Evolutionary conservation across 2,797 vertebrate species (phyloP).

Genomic region (Melanotaenia parkinsoni): DNA sequence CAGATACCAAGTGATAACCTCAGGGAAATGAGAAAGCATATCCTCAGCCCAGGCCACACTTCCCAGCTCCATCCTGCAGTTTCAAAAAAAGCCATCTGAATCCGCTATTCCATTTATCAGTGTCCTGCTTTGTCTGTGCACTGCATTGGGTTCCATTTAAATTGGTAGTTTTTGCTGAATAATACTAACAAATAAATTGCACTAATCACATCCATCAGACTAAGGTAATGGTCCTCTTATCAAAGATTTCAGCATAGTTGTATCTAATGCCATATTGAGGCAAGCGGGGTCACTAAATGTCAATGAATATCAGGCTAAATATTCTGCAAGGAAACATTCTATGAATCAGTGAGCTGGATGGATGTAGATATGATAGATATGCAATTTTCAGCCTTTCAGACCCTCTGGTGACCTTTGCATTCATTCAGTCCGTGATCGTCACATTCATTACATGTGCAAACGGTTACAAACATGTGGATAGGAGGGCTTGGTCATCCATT

Average conservation of each 20-base stretch:
- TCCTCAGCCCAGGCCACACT: too few relatives aligned
- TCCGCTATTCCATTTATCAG: background rate
- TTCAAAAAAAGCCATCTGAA: too few relatives aligned
- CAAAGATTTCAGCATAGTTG: background rate
- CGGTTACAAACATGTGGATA: constrained; percentile 10
- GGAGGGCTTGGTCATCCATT: constrained; percentile 1
- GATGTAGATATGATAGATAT: constrained; percentile 14
- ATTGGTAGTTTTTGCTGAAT: background rate
- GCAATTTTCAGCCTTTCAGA: constrained; percentile 5
- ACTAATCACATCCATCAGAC: background rate
- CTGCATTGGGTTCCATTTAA: background rate
- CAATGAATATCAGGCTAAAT: constrained; percentile 6
- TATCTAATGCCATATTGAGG: background rate
- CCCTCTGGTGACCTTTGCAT: constrained; percentile 37
- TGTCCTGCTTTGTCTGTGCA: background rate
- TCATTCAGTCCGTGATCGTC: constrained; percentile 14
- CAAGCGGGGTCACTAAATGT: background rate
- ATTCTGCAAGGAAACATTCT: constrained; percentile 12
- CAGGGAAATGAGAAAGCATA: background rate
- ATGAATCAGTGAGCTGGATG: constrained; percentile 19
- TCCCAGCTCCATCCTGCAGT: too few relatives aligned
- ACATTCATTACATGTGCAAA: constrained; percentile 20
- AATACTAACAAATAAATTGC: background rate
- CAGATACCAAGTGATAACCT: constrained; percentile 13
- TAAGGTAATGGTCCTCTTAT: background rate